Percentiles rank a stretch among this genome's conserved stretches.
Evolutionary conservation across 2,888 invertebrate genomes (phyloP).

Genomic region (Lysandra bellargus): DNA sequence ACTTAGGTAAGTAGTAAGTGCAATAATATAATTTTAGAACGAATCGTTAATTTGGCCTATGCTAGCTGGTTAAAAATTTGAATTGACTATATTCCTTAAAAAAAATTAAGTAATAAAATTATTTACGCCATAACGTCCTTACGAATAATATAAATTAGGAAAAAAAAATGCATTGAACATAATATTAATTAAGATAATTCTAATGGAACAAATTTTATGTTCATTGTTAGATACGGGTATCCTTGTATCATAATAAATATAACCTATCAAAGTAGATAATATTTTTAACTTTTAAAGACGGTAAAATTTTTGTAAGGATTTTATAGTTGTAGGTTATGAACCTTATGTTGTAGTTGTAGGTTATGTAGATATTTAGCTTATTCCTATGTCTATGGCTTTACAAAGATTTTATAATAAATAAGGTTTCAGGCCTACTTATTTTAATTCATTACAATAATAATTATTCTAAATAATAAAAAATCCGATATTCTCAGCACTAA

Average conservation of each 20-base stretch:
- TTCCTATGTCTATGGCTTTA: too few relatives aligned
- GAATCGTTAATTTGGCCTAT: neutral
- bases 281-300: neutral
- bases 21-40: too few relatives aligned
- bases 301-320: neutral
- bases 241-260: neutral
- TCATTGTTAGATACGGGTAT: conserved; percentile 7
- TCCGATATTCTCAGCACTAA: neutral
- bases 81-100: too few relatives aligned
- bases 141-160: neutral
- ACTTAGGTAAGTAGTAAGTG: too few relatives aligned
- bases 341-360: too few relatives aligned
- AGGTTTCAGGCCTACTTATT: too few relatives aligned
- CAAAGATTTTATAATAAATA: too few relatives aligned
- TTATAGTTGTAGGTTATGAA: neutral
- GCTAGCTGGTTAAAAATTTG: neutral
- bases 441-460: too few relatives aligned
- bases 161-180: conserved; percentile 13
- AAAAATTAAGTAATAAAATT: neutral
- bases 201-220: conserved; percentile 17
- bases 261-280: neutral
- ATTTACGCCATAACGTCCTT: neutral
- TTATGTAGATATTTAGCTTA: neutral
- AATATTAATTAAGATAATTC: conserved; percentile 5
- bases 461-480: too few relatives aligned